These are phyloP conservation scores for Furcula furcula DNA, from an alignment of 2,888 invertebrate genomes.

Conservation along the genomic window DNA sequence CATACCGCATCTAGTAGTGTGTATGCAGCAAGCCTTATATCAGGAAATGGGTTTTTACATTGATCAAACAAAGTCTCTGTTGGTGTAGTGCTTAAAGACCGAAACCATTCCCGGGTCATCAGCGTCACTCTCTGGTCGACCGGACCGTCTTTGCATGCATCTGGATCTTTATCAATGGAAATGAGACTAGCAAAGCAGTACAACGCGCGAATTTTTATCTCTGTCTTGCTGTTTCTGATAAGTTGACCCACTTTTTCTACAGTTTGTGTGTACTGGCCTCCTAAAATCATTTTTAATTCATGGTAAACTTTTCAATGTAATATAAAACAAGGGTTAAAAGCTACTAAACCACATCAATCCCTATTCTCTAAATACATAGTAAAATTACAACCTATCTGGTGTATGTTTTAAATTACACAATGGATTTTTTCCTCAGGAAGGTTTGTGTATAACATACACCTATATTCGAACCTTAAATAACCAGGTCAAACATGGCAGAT, in stretches of 20 bases:
- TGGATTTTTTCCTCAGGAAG: too few species aligned
- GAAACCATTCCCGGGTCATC: conserved; percentile 78
- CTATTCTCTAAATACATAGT: too few species aligned
- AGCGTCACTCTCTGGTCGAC: conserved; percentile 70
- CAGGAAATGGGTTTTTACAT: conserved; percentile 90
- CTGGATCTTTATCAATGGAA: conserved; percentile 60
- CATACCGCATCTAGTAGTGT: conserved; percentile 85
- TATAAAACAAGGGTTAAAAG: too few species aligned
- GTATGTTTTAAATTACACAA: too few species aligned
- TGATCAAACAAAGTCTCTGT: conserved; percentile 83
- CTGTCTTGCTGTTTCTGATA: conserved; percentile 83
- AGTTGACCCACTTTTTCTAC: conserved; percentile 82
- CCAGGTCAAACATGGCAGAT: too few species aligned
- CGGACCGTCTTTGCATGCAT: conserved; percentile 55
- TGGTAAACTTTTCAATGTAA: too few species aligned
- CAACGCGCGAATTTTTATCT: conserved; percentile 86
- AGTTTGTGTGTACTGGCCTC: conserved; percentile 66
- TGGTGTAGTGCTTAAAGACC: conserved; percentile 54
- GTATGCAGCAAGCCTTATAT: conserved; percentile 87
- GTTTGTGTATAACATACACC: too few species aligned
- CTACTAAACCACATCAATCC: too few species aligned
- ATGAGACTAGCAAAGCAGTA: conserved; percentile 84
- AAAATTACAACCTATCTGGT: too few species aligned
- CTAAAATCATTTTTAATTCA: too few species aligned
- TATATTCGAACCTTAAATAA: too few species aligned